Evolutionary conservation across 2,113 vertebrate species (phyloP), one percentile per base, ranked within the genome.

Genomic region (Oncorhynchus clarkii): DNA sequence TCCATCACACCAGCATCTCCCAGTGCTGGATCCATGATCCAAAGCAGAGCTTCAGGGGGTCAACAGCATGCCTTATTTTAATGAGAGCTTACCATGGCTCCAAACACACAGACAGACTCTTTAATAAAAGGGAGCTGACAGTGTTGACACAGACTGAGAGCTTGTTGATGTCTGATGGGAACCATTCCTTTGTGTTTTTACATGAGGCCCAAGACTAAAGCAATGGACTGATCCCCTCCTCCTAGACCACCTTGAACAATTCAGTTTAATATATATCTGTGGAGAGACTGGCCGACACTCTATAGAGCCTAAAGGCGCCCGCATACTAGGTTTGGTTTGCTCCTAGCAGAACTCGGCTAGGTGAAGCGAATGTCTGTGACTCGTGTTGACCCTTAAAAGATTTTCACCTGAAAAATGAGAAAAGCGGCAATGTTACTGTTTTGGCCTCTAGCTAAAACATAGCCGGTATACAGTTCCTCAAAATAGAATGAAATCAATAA

Each of bases 111-210:
- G 13, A 54, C 49, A 54, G 16, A 54, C 51, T 54, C 51, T 54
- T 54, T 18, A 54, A 54, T 54, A 18, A 22, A n/a, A 74, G 70
- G 70, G 71, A 26, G 8, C 71, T 70, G 7, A 70, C 78, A 72
- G 80, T 67, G 80, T 65, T 82, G 77, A 85, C 82, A 71, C 81
- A 86, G 77, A 74, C 83, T 80, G 74, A 77, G 74, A 0, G 80
- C 73, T 78, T 69, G 78, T 87, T 82, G 84, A 85, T 70, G 82
- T 87, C 86, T 75, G n/a, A 81, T 77, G 65, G 5, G 75, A 80
- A 68, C 64, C 72, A 4, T 29, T 74, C 67, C 74, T 26, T 65
- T 69, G 45, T 87, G 83, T 89, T 86, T 88, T 86, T 74, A 81
- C 67, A 64, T 57, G 54, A 84, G 77, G 67, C 45, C 70, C 2